Base-by-base conservation (phyloP, 37 sponge, comb jelly and placozoan species). In the Dysidea cf. avara region DNA sequence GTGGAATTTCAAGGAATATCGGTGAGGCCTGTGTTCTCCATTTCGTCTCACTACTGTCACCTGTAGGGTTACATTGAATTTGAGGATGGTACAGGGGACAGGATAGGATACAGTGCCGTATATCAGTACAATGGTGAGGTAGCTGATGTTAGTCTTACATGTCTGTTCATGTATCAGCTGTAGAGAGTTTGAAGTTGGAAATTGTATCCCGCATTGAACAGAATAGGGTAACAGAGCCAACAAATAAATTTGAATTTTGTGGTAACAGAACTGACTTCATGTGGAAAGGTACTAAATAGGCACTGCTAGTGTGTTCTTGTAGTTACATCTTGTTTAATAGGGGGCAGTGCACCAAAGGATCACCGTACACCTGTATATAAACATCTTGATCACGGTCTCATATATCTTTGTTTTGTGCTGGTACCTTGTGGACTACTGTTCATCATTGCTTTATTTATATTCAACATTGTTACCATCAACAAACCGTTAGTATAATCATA, bases 401-500 rank as follows among this genome's bases (percentile, higher is more conserved):
- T 89, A 21, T 26, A 46, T 25, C 22, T 50, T 20, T 79, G 59
- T 35, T 22, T 62, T 50, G 43, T 74, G 1, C 26, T 89, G 34
- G 63, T 61, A 24, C 40, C 50, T 5, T 25, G 75, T 21, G 70
- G 64, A 56, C 57, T 89, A 1, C 24, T 83, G 5, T 51, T 89
- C 18, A 61, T 70, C 46, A 5, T 83, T 12, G 70, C 29, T 3
- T 64, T 89, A 3, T 61, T 89, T 26, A 40, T 83, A 40, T 89
- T 89, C 68, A 83, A 83, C 46, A 22, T 89, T 5, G 71, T 56
- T 69, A 89, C 84, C 18, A 39, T 79, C 0, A 32, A 60, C 32
- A 83, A 64, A 53, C 79, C 79, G 90, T 89, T 38, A 83, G 90
- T 64, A 3, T 39, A 2, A 16, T 46, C 33, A 53, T 14, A 49